Conservation (phyloP, 92 coral and sea anemone species). For the Micromussa lordhowensis region DNA sequence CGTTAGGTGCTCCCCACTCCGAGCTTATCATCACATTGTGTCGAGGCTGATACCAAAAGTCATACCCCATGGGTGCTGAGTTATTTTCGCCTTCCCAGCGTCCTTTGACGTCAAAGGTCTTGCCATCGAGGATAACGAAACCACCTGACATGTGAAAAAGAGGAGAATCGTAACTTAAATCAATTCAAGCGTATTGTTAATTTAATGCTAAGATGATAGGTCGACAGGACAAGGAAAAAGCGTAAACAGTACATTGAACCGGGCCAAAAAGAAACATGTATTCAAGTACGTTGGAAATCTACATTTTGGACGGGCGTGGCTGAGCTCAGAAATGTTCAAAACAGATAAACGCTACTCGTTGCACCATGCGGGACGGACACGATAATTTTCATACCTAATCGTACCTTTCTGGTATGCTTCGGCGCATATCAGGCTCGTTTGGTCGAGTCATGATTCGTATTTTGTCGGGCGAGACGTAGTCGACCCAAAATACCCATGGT, state of each 20-base stretch:
- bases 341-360: too few species aligned
- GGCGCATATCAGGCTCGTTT: too few species aligned
- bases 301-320: neutral
- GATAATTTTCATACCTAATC: too few species aligned
- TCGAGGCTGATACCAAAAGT: slow-evolving; percentile 99
- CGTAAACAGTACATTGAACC: neutral
- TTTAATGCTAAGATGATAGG: neutral
- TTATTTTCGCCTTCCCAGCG: slow-evolving; percentile 84
- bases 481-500: too few species aligned
- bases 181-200: neutral
- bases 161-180: neutral
- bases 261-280: neutral
- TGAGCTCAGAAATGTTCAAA: neutral
- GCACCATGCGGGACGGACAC: too few species aligned
- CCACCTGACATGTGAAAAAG: slow-evolving; percentile 67
- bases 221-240: neutral
- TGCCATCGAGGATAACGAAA: slow-evolving; percentile 90
- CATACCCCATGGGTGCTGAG: slow-evolving; percentile 86
- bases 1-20: slow-evolving; percentile 90
- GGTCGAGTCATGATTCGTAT: too few species aligned
- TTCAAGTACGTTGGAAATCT: neutral
- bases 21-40: slow-evolving; percentile 97
- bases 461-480: too few species aligned
- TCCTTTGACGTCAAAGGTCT: slow-evolving; percentile 91
- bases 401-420: too few species aligned